Percentiles rank a stretch among this genome's conserved stretches.
Evolutionary conservation across 53 echinoderm and acorn worm genomes (phyloP).

Genomic region (Crossaster papposus): DNA sequence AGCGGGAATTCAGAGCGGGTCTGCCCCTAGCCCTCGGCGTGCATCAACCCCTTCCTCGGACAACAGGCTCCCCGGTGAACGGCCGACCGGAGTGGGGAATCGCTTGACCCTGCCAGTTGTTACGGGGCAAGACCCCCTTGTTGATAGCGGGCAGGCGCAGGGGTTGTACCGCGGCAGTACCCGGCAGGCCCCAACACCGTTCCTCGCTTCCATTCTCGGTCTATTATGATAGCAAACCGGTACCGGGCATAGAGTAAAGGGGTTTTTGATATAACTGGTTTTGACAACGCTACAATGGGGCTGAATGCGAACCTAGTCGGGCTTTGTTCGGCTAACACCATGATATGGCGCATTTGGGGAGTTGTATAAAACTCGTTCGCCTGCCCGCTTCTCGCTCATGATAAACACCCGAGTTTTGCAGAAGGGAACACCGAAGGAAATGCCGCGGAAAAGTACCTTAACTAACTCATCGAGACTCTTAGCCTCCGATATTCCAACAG

Average conservation of each 20-base stretch:
- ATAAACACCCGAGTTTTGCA: slow-evolving; percentile 28
- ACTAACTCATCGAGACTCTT: background rate
- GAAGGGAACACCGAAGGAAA: slow-evolving; percentile 4
- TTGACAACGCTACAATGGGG: slow-evolving; percentile 50
- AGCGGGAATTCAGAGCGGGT: slow-evolving; percentile 51
- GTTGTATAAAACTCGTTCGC: slow-evolving; percentile 46
- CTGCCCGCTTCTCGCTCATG: slow-evolving; percentile 19
- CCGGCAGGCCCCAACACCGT: slow-evolving; percentile 42
- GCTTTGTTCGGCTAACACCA: slow-evolving; percentile 51
- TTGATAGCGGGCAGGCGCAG: slow-evolving; percentile 50
- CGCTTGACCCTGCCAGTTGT: slow-evolving; percentile 54
- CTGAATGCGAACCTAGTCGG: slow-evolving; percentile 30
- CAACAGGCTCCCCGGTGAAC: slow-evolving; percentile 41
- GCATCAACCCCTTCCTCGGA: slow-evolving; percentile 57
- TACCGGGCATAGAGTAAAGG: background rate
- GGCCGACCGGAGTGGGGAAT: slow-evolving; percentile 30
- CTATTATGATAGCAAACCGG: slow-evolving; percentile 44
- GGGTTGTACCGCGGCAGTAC: background rate
- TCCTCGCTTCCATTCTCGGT: slow-evolving; percentile 35
- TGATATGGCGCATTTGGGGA: slow-evolving; percentile 48
- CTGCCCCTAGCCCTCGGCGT: slow-evolving; percentile 58
- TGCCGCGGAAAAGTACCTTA: slow-evolving; percentile 2
- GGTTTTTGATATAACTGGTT: slow-evolving; percentile 34
- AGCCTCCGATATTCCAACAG: no score
- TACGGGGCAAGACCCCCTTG: slow-evolving; percentile 23